These are phyloP conservation scores for Sciurus carolinensis DNA, from an alignment of 2,797 vertebrate species.

Conservation along the genomic window DNA sequence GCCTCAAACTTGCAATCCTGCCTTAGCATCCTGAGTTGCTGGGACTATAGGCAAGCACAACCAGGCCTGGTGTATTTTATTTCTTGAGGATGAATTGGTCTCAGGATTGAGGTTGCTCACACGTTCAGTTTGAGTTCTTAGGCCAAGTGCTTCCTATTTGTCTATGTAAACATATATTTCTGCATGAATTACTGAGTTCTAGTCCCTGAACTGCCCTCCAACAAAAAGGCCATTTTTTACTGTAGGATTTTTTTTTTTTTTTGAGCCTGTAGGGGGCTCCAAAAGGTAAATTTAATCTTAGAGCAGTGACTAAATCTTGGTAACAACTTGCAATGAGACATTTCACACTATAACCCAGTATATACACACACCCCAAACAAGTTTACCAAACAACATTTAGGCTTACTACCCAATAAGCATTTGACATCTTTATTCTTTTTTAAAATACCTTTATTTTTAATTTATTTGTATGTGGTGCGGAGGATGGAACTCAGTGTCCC, in stretches of 20 bases:
- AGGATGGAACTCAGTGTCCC: too few species aligned
- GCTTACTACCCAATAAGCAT: neutral
- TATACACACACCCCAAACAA: neutral
- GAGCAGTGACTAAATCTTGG: neutral
- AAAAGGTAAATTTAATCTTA: conserved; percentile 67
- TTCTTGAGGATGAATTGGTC: conserved; percentile 2
- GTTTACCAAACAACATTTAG: neutral
- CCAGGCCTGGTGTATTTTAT: neutral
- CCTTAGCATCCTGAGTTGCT: too few species aligned
- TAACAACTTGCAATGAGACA: neutral
- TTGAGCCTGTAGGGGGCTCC: conserved; percentile 81
- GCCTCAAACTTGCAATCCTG: too few species aligned
- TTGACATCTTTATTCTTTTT: neutral
- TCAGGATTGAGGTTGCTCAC: neutral
- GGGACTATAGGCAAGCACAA: too few species aligned
- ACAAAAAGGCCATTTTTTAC: neutral
- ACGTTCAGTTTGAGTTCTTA: conserved; percentile 45
- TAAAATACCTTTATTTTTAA: too few species aligned
- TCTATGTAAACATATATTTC: conserved; percentile 21
- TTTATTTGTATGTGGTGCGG: too few species aligned
- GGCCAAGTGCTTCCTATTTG: neutral
- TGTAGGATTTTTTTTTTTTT: conserved; percentile 42
- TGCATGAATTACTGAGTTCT: neutral
- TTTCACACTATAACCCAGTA: neutral
- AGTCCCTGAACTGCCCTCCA: conserved; percentile 1